A percentile compares a stretch with the other conserved stretches of the same genome.
Evolutionary conservation across 1,140 invertebrate genomes (phyloP).

Genomic region (Zaprionus vittiger): DNA sequence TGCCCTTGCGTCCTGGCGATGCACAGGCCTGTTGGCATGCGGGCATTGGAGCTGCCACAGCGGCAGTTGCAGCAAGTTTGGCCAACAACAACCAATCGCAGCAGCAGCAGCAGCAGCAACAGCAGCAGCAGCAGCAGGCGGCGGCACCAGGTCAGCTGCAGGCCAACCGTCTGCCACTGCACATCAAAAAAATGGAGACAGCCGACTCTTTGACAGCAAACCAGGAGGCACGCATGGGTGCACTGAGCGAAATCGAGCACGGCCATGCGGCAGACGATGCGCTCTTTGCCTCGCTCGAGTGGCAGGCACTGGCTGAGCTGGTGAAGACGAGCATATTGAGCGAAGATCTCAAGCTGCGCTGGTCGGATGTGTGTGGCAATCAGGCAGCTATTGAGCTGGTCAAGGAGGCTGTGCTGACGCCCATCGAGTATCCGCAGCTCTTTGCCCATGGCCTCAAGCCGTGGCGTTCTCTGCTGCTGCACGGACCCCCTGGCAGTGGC

Average conservation of each 20-base stretch:
- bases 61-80: slow-evolving; percentile 49
- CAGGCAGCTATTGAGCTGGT: slow-evolving; percentile 91
- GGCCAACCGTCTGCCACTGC: slow-evolving; percentile 37
- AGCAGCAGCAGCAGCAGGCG: slow-evolving; percentile 15
- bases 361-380: slow-evolving; percentile 91
- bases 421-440: slow-evolving; percentile 92
- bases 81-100: slow-evolving; percentile 10
- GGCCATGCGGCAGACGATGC: slow-evolving; percentile 56
- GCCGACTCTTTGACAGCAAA: slow-evolving; percentile 6
- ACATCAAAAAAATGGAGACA: slow-evolving; percentile 67
- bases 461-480: slow-evolving; percentile 94
- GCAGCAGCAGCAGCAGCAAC: slow-evolving; percentile 8
- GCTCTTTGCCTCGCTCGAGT: slow-evolving; percentile 64
- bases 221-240: slow-evolving; percentile 1
- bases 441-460: slow-evolving; percentile 92
- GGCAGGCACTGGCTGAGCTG: slow-evolving; percentile 70
- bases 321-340: slow-evolving; percentile 70
- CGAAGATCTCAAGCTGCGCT: slow-evolving; percentile 77
- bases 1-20: slow-evolving; percentile 23
- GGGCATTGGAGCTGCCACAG: slow-evolving; percentile 58
- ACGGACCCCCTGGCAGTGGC: slow-evolving; percentile 93
- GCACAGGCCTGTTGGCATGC: slow-evolving; percentile 57
- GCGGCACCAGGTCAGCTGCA: slow-evolving; percentile 21
- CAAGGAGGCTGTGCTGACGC: slow-evolving; percentile 95
- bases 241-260: slow-evolving; percentile 71